Evolutionary conservation across 2,113 vertebrate genomes (phyloP), one percentile per base, ranked within the genome.

Genomic region (Paramormyrops kingsleyae): DNA sequence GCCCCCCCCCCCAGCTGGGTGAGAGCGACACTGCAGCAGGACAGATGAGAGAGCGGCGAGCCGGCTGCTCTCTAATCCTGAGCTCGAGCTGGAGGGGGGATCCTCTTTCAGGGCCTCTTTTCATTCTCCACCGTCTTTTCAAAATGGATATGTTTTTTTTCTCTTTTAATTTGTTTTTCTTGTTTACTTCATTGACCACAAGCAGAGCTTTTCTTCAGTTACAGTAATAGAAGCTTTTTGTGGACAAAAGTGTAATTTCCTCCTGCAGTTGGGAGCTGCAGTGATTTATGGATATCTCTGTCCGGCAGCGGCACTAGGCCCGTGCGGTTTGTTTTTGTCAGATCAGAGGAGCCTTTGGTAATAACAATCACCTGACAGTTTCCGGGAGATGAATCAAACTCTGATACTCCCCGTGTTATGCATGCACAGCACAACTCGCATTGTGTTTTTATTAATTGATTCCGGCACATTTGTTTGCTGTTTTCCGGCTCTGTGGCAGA

Each of bases 201-300:
- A 62, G 87, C 53, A 62, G 35, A 24, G 53, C 42, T 27, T 70
- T 49, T 5, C 13, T 74, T 74, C 87, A 88, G 62, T 74, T 74
- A 46, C 87, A 74, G 62, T 70, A 74, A 74, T 74, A 74, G 44
- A 21, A 62, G n/a, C 50, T 39, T 88, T 88, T 74, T 49, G n/a
- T 19, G n/a, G 62, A 15, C 42, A 59, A 35, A 88, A 74, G 62
- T 74, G 62, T 88, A 74, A 88, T 88, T 74, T 88, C 87, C 87
- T 88, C 12, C 13, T 47, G 62, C 35, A 19, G 53, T 15, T 88
- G 87, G 56, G 21, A 74, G 21, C 87, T 49, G 44, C 35, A 70
- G 42, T 70, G 44, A 88, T 88, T 74, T 70, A 88, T 88, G 62
- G n/a, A 35, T 74, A 74, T 35, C 59, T 53, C 27, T 49, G 62